Conservation (phyloP, 2,888 invertebrate genomes). For the Pharmacophagus antenor region DNA sequence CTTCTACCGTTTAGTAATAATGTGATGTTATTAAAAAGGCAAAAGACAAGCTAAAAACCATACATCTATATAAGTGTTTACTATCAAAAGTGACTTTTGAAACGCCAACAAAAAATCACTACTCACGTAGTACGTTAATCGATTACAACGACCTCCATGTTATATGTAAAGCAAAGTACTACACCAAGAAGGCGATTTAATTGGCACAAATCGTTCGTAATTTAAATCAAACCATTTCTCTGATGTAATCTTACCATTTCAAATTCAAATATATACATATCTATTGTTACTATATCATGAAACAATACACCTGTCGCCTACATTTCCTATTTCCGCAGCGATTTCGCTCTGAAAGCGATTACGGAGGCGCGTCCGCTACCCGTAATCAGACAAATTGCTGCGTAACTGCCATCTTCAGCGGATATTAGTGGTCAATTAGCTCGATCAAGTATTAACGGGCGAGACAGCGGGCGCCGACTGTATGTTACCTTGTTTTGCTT, state of each 20-base stretch:
- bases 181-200: too few species aligned
- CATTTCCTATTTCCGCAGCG: neutral
- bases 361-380: constrained; percentile 32
- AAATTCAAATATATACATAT: neutral
- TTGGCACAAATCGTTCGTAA: neutral
- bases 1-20: too few species aligned
- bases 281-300: neutral
- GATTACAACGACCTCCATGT: too few species aligned
- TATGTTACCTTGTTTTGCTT: constrained; percentile 33
- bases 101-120: too few species aligned
- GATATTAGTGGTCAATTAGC: constrained; percentile 48
- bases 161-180: too few species aligned
- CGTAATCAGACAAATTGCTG: constrained; percentile 52
- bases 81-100: too few species aligned
- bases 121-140: too few species aligned
- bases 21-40: too few species aligned
- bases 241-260: neutral
- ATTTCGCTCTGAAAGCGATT: constrained; percentile 24
- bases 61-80: too few species aligned
- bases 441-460: constrained; percentile 54
- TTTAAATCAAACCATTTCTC: neutral
- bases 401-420: constrained; percentile 42
- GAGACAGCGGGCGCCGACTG: constrained; percentile 43
- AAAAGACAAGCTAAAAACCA: too few species aligned
- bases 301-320: constrained; percentile 18